Conservation (phyloP, 2,113 vertebrate genomes). For the Puffinus mauretanicus region DNA sequence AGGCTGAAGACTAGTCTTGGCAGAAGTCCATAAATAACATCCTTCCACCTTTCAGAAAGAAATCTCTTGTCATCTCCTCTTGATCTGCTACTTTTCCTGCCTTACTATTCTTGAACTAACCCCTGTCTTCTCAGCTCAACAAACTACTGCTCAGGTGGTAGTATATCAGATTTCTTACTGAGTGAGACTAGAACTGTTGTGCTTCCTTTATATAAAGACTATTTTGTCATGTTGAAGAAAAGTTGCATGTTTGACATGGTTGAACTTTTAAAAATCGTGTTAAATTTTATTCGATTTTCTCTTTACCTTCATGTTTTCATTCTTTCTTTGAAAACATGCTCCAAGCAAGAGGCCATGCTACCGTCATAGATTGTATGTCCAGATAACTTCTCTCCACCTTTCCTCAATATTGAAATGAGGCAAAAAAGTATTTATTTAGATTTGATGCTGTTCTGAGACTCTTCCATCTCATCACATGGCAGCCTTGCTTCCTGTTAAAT, state of each 20-base stretch:
- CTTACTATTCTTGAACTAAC: not conserved
- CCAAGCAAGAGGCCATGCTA: not conserved
- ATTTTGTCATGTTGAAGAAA: not conserved
- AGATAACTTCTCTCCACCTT: not conserved
- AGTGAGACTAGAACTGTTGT: not conserved
- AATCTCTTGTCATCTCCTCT: constrained; percentile 14
- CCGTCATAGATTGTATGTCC: not conserved
- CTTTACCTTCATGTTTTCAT: not conserved
- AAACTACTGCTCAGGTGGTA: not conserved
- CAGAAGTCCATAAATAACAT: constrained; percentile 4
- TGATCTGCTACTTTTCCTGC: not conserved
- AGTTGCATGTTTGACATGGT: not conserved
- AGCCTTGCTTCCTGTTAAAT: not conserved
- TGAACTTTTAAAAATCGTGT: not conserved
- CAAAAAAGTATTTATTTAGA: not conserved
- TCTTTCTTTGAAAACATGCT: not conserved
- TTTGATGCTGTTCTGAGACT: not conserved
- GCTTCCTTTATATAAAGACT: not conserved
- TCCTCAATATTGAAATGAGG: not conserved
- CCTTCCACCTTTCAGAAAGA: constrained; percentile 33
- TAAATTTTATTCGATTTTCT: not conserved
- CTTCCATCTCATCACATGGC: not conserved
- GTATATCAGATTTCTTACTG: not conserved
- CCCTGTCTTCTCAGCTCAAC: not conserved
- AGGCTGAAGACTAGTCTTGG: not conserved